These are phyloP conservation scores for Lophura nycthemera DNA, from an alignment of 2,113 vertebrate species.

Conservation along the genomic window DNA sequence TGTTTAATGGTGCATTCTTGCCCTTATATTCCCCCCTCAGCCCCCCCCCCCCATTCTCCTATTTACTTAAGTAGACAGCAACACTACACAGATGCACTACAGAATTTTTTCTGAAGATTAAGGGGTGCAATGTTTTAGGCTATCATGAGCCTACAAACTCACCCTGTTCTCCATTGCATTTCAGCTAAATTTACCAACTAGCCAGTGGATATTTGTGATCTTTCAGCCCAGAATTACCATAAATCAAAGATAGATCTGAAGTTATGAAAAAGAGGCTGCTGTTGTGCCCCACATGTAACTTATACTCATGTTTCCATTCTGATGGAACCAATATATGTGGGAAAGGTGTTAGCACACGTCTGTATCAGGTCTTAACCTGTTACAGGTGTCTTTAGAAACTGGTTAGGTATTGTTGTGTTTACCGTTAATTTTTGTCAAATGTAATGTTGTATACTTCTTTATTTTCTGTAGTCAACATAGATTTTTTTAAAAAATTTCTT, in stretches of 20 bases:
- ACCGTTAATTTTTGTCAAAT: background rate
- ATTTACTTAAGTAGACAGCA: background rate
- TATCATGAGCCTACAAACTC: background rate
- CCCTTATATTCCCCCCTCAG: background rate
- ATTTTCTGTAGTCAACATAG: background rate
- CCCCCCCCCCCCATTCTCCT: background rate
- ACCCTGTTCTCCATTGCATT: background rate
- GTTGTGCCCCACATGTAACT: rapidly evolving
- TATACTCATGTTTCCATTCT: rapidly evolving
- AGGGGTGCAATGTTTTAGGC: background rate
- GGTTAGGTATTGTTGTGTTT: background rate
- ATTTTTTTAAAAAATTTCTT: background rate
- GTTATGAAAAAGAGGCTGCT: background rate
- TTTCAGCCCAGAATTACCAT: background rate
- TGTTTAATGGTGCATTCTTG: background rate
- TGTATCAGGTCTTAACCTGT: rapidly evolving
- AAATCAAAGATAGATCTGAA: background rate
- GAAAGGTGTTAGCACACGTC: background rate
- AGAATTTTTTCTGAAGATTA: background rate
- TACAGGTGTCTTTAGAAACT: background rate
- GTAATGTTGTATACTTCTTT: background rate
- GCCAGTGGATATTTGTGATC: background rate
- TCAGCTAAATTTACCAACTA: background rate
- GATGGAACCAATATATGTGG: background rate
- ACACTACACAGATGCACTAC: background rate